Percentiles rank a stretch among this genome's conserved stretches.
These are phyloP conservation scores for Colostygia pectinataria DNA, from an alignment of 2,888 invertebrate species.

Conservation along the genomic window DNA sequence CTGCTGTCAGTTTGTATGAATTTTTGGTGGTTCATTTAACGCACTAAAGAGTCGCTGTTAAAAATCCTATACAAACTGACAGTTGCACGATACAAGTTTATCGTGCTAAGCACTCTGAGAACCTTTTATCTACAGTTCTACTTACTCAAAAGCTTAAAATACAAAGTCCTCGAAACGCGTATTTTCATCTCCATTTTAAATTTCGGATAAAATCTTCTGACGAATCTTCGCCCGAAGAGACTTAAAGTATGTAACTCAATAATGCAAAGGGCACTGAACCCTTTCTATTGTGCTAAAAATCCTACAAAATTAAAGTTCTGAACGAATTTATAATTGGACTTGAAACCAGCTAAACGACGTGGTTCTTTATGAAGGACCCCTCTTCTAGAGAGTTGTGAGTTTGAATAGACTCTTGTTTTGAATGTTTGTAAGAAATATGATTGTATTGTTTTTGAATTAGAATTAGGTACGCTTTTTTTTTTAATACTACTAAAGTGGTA, in stretches of 20 bases:
- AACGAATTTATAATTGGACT: conserved; percentile 22
- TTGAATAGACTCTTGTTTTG: background rate
- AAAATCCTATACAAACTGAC: no score
- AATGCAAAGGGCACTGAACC: conserved; percentile 17
- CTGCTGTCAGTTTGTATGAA: no score
- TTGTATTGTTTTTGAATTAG: background rate
- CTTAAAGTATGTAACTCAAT: conserved; percentile 24
- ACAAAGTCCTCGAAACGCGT: conserved; percentile 11
- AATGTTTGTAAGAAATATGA: conserved; percentile 1
- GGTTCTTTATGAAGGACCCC: conserved; percentile 6
- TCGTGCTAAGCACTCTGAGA: no score
- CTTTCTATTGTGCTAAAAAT: conserved; percentile 24
- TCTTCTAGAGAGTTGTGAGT: conserved; percentile 1
- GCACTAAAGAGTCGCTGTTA: no score
- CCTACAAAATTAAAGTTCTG: conserved; percentile 18
- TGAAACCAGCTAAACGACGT: conserved; percentile 13
- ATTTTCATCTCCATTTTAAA: conserved; percentile 12
- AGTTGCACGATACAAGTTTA: no score
- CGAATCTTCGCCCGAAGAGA: conserved; percentile 14
- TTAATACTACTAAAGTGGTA: no score
- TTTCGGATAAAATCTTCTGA: conserved; percentile 18
- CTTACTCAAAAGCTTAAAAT: conserved; percentile 20
- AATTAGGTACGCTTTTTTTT: no score
- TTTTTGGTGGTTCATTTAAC: no score
- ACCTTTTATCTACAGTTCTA: no score